Evolutionary conservation across 2,113 vertebrate species (phyloP), one percentile per base, ranked within the genome.

Genomic region (Tyrannus savana): DNA sequence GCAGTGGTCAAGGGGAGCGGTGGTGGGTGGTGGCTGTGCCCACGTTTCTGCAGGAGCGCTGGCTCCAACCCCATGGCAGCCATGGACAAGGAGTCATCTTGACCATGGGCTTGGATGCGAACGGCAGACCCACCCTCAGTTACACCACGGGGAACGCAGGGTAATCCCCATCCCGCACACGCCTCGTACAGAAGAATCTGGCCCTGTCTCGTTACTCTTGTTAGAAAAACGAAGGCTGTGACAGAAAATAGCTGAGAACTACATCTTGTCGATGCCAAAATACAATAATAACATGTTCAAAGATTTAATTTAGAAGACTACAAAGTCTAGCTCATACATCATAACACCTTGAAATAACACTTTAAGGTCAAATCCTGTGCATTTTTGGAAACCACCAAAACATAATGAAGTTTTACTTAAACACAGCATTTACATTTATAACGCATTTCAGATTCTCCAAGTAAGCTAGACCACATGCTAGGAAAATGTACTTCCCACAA

Each of bases 271-370:
- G 2, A 96, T 95, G 96, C 96, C 96, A 97, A 96, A 95, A 95
- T 96, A 95, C 90, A 96, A 95, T 97, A 96, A 96, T 97, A 97
- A 97, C 90, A 96, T 94, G 90, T 96, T 95, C 95, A 96, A 96
- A 96, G 96, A 96, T 96, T 96, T 97, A 96, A 97, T 96, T 97
- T 94, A 97, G 96, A 95, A 96, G 95, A 96, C 96, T 96, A 97
- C 95, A 95, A 95, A 93, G 92, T 93, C 95, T 94, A 95, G 95
- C 95, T 97, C 87, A 91, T 95, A 96, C 91, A 97, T 96, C 60
- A 78, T 56, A 96, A 90, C 91, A 96, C 76, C 85, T 92, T 92
- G 79, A 97, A 97, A 97, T 87, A 95, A 96, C 86, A 88, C 89
- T 96, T 94, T 86, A 84, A 86, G 89, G 87, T 91, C 80, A 96